phyloP scores from a whole-genome alignment of 1,140 invertebrate species.

The Papilio glaucus region DNA sequence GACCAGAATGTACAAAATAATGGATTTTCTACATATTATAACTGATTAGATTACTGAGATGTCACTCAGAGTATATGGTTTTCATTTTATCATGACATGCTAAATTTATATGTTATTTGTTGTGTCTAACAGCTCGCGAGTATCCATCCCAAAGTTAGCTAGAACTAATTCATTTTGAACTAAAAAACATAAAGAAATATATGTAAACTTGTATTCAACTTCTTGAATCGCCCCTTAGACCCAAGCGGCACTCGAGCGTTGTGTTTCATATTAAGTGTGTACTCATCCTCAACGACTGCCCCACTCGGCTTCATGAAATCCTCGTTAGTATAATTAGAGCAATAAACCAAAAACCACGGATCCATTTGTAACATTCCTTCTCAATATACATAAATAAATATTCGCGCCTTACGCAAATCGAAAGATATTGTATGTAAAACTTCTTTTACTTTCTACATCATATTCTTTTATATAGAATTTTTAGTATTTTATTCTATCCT shows the following conservation, averaged over 20 bases:
- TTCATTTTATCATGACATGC: too few relatives aligned
- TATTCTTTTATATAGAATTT: neutral
- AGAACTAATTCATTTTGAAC: neutral
- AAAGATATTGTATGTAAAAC: neutral
- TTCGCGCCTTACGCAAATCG: conserved; percentile 2
- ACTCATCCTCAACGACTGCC: conserved; percentile 18
- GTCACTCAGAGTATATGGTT: too few relatives aligned
- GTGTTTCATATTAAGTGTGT: conserved; percentile 16
- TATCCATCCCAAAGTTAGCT: neutral
- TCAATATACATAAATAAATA: conserved; percentile 12
- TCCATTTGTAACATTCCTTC: conserved; percentile 14
- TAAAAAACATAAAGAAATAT: neutral
- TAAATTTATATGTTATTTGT: too few relatives aligned
- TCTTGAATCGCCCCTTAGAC: conserved; percentile 19
- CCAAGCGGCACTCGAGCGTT: conserved; percentile 1
- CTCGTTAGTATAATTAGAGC: conserved; percentile 24
- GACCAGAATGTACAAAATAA: too few relatives aligned
- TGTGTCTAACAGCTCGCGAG: too few relatives aligned
- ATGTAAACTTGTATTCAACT: conserved; percentile 7
- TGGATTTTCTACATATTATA: too few relatives aligned
- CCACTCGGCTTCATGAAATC: conserved; percentile 26
- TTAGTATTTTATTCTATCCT: neutral
- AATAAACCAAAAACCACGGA: conserved; percentile 24
- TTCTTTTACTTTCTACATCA: neutral
- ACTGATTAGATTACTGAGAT: too few relatives aligned